Evolutionary conservation across 2,888 invertebrate genomes (phyloP).

Genomic region (Teleiodes luculella): DNA sequence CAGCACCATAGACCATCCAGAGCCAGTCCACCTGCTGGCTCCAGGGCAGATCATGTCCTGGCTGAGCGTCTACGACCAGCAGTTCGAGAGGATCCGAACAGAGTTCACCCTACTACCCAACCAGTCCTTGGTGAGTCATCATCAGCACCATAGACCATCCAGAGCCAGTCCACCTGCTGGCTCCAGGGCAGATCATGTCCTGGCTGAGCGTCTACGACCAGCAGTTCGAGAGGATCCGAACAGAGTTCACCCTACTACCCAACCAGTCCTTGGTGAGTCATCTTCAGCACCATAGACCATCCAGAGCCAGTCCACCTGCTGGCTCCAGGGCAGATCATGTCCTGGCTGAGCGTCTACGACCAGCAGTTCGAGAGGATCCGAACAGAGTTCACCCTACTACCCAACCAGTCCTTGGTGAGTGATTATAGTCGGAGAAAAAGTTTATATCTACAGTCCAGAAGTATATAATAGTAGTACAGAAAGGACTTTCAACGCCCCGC

Average conservation of each 20-base stretch:
- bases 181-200: conserved; percentile 85
- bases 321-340: conserved; percentile 86
- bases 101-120: conserved; percentile 83
- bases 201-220: conserved; percentile 87
- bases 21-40: conserved; percentile 83
- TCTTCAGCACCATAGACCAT: no score
- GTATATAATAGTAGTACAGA: no score
- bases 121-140: conserved; percentile 74
- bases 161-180: conserved; percentile 82
- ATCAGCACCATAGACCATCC: no score
- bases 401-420: conserved; percentile 81
- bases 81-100: conserved; percentile 82
- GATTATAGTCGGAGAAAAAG: no score
- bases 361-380: conserved; percentile 83
- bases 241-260: conserved; percentile 81
- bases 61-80: conserved; percentile 84
- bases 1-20: no score
- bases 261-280: conserved; percentile 81
- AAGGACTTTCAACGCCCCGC: no score
- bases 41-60: conserved; percentile 87
- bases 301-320: conserved; percentile 83
- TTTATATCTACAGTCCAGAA: no score
- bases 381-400: conserved; percentile 80
- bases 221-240: conserved; percentile 82
- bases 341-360: conserved; percentile 87